phyloP scores from a whole-genome alignment of 2,888 invertebrate genomes.

The Schizaphis graminum region DNA sequence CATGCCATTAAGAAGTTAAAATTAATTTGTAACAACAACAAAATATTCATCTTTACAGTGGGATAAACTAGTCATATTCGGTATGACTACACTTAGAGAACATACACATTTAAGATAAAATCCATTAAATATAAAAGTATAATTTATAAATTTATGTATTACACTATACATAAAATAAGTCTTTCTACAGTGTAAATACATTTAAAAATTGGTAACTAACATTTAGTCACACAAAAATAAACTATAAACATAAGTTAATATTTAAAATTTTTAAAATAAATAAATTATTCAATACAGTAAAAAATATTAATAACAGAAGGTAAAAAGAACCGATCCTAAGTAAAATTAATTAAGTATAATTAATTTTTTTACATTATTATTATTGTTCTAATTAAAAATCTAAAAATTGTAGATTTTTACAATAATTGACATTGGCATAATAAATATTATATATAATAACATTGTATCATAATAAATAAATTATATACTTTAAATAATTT shows the following conservation, averaged over 20 bases:
- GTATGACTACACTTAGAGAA: background rate
- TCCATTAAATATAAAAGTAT: background rate
- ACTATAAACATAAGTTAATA: background rate
- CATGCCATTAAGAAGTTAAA: background rate
- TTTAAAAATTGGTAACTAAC: background rate
- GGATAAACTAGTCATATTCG: background rate
- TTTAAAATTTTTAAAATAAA: background rate
- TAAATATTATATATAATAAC: background rate
- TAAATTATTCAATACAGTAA: background rate
- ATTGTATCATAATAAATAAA: background rate
- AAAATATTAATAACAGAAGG: background rate
- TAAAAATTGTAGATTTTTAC: background rate
- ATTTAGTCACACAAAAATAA: background rate
- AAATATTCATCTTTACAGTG: background rate
- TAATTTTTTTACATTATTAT: background rate
- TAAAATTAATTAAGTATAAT: background rate
- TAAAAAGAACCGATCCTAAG: background rate
- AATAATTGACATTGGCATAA: background rate
- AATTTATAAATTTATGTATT: background rate
- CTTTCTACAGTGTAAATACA: constrained; percentile 33
- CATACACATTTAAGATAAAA: background rate
- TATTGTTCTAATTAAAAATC: background rate
- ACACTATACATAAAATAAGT: constrained; percentile 33
- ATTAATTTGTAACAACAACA: background rate
- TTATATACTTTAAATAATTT: background rate